Percentiles rank a stretch among this genome's conserved stretches.
Conservation (phyloP, 2,113 vertebrate genomes). For the Ochotona princeps region DNA sequence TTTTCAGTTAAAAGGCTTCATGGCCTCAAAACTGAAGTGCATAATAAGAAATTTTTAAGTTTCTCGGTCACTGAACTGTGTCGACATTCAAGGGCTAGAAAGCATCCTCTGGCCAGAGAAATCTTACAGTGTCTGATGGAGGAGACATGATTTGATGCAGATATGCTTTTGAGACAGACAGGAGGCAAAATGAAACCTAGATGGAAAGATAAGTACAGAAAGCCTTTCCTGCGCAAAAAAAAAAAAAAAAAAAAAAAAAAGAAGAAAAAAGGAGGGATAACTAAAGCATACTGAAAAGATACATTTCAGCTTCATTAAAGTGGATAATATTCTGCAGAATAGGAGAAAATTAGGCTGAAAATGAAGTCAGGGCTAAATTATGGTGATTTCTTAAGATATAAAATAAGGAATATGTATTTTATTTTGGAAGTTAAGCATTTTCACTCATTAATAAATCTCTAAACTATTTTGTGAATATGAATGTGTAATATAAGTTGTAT, state of each 20-base stretch:
- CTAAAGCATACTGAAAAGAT: neutral
- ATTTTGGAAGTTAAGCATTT: neutral
- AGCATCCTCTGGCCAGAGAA: neutral
- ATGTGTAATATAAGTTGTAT: neutral
- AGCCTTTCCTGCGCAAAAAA: neutral
- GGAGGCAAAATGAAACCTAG: neutral
- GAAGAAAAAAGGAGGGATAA: neutral
- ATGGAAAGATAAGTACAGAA: neutral
- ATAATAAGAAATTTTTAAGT: neutral
- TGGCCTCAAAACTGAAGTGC: neutral
- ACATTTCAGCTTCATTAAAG: neutral
- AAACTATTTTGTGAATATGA: neutral
- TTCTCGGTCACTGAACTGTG: neutral
- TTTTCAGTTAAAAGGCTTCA: neutral
- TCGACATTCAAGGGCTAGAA: neutral
- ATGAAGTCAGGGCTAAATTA: neutral
- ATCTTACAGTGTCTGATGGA: neutral
- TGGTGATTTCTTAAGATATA: neutral
- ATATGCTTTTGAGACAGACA: neutral
- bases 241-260: neutral
- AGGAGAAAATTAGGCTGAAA: neutral
- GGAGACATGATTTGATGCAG: neutral
- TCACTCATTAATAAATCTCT: neutral
- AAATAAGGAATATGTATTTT: neutral
- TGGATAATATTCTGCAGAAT: neutral